Base-by-base conservation (phyloP, 2,113 vertebrate genomes). In the Protobothrops mucrosquamatus region DNA sequence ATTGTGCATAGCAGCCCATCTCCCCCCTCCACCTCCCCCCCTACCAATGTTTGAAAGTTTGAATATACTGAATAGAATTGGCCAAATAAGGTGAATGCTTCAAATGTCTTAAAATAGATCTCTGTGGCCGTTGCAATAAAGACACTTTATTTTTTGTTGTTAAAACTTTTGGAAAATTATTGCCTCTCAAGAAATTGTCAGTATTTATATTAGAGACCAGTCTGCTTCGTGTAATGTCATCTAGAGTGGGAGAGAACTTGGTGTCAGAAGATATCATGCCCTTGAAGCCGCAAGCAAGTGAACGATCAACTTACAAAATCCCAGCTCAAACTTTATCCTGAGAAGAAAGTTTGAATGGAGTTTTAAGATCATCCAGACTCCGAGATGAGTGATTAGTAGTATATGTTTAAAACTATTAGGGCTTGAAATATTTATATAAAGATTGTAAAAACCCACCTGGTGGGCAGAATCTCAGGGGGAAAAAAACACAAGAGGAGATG, bases 371-470 rank as follows among this genome's bases (percentile, higher is more conserved):
- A 69, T 88, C 55, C 24, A 55, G 89, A 90, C 95, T 95, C 94
- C 61, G 94, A 94, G 26, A 34, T 93, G 94, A 96, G 89, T 95
- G 39, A 74, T 92, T 89, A 91, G 87, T 94, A 92, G 61, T 94
- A 43, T 94, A 89, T 88, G 54, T 90, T 91, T 94, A 74, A 94
- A 94, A 95, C 56, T 97, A 22, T 95, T 95, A 91, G 18, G 24
- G 48, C 74, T 52, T 95, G 94, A 94, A 94, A 55, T 95, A 95
- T 88, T 95, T 96, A 94, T 43, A 5, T 89, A 92, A 93, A 87
- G 69, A 92, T 22, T 97, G 95, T 93, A 95, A 93, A 94, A 96
- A 92, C 85, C 89, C 92, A 95, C 89, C 61, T 93, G n/a, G 2
- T 89, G 92, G 92, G 87, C 43, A 94, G 0, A 89, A 86, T 93